These are phyloP conservation scores for Coregonus ussuriensis DNA, from an alignment of 2,797 vertebrate genomes.

Conservation along the genomic window DNA sequence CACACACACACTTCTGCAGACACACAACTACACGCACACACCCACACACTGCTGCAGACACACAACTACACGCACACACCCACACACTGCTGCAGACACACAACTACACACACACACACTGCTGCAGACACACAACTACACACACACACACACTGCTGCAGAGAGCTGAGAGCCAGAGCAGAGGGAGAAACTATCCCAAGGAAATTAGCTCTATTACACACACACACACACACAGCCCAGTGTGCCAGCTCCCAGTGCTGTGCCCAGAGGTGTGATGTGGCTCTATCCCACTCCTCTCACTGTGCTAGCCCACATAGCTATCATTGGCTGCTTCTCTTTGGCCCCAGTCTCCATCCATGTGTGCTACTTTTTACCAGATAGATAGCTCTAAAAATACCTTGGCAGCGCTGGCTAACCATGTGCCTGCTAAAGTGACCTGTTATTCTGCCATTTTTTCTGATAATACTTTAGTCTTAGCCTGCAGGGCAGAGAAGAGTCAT, in stretches of 20 bases:
- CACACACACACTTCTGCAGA: not conserved
- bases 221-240: not conserved
- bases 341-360: conserved; percentile 39
- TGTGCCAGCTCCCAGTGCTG: not conserved
- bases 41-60: not conserved
- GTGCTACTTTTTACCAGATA: conserved; percentile 64
- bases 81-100: no score
- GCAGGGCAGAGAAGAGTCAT: not conserved
- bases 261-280: not conserved
- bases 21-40: not conserved
- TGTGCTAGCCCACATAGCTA: conserved; percentile 4
- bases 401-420: conserved; percentile 49
- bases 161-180: not conserved
- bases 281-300: not conserved
- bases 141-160: not conserved
- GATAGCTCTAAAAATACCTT: conserved; percentile 74
- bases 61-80: not conserved
- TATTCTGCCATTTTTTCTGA: conserved; percentile 11
- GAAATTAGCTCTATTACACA: not conserved
- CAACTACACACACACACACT: not conserved
- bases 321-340: conserved; percentile 56
- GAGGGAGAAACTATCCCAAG: not conserved
- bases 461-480: conserved; percentile 44
- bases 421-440: conserved; percentile 53
- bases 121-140: not conserved